These are phyloP conservation scores for Anolis sagrei DNA, from an alignment of 2,113 vertebrate genomes.

Conservation along the genomic window DNA sequence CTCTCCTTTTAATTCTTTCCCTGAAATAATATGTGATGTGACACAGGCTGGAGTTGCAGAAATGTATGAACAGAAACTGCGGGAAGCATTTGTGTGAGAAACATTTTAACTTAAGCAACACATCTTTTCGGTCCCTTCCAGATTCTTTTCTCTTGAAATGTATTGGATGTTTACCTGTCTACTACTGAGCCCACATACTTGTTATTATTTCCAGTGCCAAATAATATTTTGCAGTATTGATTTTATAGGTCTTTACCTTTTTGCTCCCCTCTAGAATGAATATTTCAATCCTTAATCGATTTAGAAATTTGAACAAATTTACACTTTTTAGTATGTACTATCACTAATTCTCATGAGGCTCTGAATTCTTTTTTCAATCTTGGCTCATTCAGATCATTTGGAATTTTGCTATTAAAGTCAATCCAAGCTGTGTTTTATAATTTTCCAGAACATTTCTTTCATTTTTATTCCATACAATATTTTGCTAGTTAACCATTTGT, in stretches of 20 bases:
- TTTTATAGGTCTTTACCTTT: background rate
- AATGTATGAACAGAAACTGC: background rate
- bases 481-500: slow-evolving; percentile 4
- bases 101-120: background rate
- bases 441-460: background rate
- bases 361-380: background rate
- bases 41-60: background rate
- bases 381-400: background rate
- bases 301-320: background rate
- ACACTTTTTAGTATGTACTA: background rate
- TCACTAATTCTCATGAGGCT: background rate
- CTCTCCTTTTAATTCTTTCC: no score
- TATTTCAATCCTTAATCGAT: background rate
- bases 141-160: background rate
- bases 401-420: background rate
- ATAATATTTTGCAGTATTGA: background rate
- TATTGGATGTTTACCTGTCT: background rate
- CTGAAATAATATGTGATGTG: background rate
- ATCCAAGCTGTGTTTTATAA: background rate
- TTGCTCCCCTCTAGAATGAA: background rate
- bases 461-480: slow-evolving; percentile 17
- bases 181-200: background rate
- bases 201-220: background rate
- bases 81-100: background rate
- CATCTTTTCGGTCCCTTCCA: background rate